Evolutionary conservation across 30 jellyfish, hydroid and myxozoan species (phyloP).

Genomic region (Clytia hemisphaerica): DNA sequence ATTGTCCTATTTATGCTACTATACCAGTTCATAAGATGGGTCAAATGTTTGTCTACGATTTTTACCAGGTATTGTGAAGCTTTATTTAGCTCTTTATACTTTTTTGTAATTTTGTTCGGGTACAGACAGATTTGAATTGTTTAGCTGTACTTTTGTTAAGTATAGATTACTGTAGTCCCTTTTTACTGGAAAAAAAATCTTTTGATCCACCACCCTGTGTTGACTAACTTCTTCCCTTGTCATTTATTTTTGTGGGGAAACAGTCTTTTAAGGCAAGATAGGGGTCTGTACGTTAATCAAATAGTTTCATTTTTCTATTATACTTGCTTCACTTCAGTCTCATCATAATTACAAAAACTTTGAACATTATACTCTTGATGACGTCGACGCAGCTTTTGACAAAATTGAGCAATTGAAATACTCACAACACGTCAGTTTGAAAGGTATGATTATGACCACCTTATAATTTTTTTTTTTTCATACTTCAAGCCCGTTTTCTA

Average conservation of each 20-base stretch:
- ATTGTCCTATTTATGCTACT: constrained; percentile 91
- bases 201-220: too few species aligned
- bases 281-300: too few species aligned
- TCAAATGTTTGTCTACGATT: constrained; percentile 92
- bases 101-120: too few species aligned
- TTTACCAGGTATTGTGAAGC: constrained; percentile 78
- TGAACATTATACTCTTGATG: constrained; percentile 77
- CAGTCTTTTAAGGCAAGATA: too few species aligned
- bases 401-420: constrained; percentile 81
- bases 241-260: too few species aligned
- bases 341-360: constrained; percentile 73
- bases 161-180: too few species aligned
- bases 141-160: too few species aligned
- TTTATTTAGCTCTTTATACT: too few species aligned
- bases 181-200: too few species aligned
- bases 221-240: too few species aligned
- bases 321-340: constrained; percentile 38
- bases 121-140: too few species aligned
- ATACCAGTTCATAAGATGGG: constrained; percentile 98
- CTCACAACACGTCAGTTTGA: constrained; percentile 86
- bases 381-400: constrained; percentile 95
- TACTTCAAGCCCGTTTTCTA: neutral
- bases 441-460: constrained; percentile 55
- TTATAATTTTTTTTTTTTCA: neutral
- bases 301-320: neutral